phyloP scores from a whole-genome alignment of 2,888 invertebrate species.

The Altica lythri region DNA sequence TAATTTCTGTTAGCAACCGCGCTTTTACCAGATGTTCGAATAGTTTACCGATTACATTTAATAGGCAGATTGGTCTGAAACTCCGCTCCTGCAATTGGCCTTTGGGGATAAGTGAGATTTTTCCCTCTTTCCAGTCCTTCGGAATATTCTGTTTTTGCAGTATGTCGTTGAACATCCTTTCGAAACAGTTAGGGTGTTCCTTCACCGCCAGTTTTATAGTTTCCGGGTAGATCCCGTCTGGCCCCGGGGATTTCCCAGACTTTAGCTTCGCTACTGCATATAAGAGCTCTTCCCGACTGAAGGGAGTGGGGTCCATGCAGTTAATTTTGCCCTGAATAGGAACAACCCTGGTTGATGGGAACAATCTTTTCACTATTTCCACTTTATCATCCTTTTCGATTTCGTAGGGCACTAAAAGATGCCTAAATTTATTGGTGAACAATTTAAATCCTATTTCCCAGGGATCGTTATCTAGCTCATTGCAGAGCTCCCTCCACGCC shows the following conservation, averaged over 20 bases:
- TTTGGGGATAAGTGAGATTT: no score
- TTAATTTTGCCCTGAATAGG: neutral
- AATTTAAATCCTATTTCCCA: slow-evolving; percentile 1
- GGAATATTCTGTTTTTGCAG: no score
- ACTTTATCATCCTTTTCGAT: neutral
- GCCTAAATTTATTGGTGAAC: neutral
- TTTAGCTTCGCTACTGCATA: neutral
- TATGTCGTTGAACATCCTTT: neutral
- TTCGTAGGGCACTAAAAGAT: slow-evolving; percentile 6
- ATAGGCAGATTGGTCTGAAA: no score
- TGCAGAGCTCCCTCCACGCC: neutral
- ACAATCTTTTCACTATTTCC: neutral
- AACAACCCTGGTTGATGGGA: neutral
- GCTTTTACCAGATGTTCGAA: no score
- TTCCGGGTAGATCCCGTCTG: slow-evolving; percentile 2
- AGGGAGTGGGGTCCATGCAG: neutral
- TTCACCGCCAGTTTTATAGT: neutral
- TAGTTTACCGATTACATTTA: no score
- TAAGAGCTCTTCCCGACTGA: neutral
- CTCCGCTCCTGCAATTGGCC: no score
- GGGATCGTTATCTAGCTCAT: slow-evolving; percentile 2
- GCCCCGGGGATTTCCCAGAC: slow-evolving; percentile 1
- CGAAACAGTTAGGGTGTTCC: neutral
- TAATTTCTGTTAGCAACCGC: no score
- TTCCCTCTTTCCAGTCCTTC: no score